These are phyloP conservation scores for Mythimna loreyi DNA, from an alignment of 2,888 invertebrate species.

Conservation along the genomic window DNA sequence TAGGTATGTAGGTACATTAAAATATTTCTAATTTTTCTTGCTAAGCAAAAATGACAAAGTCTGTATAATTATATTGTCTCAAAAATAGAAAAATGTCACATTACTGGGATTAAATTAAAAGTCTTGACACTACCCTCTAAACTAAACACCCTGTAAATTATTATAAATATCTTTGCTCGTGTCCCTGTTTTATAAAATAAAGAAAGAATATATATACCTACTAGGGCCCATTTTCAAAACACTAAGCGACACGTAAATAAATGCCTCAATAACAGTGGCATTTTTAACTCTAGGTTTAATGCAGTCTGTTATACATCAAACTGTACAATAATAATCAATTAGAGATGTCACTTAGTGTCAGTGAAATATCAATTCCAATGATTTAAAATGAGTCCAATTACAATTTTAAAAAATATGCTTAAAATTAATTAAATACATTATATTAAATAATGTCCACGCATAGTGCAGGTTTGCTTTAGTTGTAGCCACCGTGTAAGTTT, in stretches of 20 bases:
- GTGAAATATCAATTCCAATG: slow-evolving; percentile 8
- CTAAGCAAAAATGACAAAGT: not conserved
- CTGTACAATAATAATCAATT: not conserved
- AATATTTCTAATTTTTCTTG: slow-evolving; percentile 6
- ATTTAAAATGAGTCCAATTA: slow-evolving; percentile 9
- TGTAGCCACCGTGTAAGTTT: slow-evolving; percentile 10
- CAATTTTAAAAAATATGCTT: slow-evolving; percentile 10
- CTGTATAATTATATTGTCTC: slow-evolving; percentile 10
- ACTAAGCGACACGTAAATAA: not conserved
- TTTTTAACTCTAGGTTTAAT: not conserved
- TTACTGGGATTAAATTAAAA: not conserved
- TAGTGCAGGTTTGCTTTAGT: not conserved
- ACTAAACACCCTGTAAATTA: slow-evolving; percentile 11
- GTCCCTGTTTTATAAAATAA: slow-evolving; percentile 39
- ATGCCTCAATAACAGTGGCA: not conserved
- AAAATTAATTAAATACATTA: not conserved
- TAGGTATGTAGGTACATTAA: not conserved
- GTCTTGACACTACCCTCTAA: slow-evolving; percentile 4
- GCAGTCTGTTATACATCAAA: not conserved
- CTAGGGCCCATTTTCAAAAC: not conserved
- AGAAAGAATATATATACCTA: not conserved
- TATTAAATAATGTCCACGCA: not conserved
- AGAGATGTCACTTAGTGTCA: not conserved
- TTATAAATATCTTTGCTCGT: slow-evolving; percentile 15
- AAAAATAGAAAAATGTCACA: slow-evolving; percentile 26